phyloP scores from a whole-genome alignment of 2,113 vertebrate species.

The Serilophus lunatus region DNA sequence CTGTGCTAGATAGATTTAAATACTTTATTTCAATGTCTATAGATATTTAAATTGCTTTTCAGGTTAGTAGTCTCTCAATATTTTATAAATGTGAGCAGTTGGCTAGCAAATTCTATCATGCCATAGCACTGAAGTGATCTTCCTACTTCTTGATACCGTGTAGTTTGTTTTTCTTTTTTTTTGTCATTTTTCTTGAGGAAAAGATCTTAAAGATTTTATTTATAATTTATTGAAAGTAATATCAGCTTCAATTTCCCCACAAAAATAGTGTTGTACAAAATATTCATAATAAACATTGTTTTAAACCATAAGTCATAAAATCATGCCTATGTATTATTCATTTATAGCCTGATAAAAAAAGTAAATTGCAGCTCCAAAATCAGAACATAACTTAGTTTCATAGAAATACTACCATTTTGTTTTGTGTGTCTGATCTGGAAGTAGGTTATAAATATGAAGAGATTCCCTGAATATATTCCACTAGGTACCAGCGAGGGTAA shows the following conservation, averaged over 20 bases:
- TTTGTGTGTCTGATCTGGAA: not conserved
- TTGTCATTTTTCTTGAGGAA: not conserved
- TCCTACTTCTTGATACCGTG: not conserved
- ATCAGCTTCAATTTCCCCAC: not conserved
- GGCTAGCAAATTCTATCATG: conserved; percentile 17
- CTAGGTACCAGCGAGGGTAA: not conserved
- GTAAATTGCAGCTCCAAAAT: not conserved
- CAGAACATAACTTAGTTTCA: not conserved
- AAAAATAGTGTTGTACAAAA: not conserved
- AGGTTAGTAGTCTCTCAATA: conserved; percentile 51
- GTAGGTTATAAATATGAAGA: not conserved
- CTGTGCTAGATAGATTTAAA: not conserved
- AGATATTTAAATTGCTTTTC: conserved; percentile 33
- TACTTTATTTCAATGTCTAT: not conserved
- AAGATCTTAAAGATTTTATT: not conserved
- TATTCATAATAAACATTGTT: not conserved
- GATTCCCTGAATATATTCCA: not conserved
- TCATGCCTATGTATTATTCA: not conserved
- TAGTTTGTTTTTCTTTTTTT: not conserved
- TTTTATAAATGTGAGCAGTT: conserved; percentile 54
- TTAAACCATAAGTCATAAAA: conserved; percentile 2
- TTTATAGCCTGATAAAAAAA: not conserved
- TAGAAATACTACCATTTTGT: not conserved
- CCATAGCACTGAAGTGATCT: not conserved
- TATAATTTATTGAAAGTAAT: not conserved